These are phyloP conservation scores for Gobio occitaniae DNA, from an alignment of 2,797 vertebrate genomes.

Conservation along the genomic window DNA sequence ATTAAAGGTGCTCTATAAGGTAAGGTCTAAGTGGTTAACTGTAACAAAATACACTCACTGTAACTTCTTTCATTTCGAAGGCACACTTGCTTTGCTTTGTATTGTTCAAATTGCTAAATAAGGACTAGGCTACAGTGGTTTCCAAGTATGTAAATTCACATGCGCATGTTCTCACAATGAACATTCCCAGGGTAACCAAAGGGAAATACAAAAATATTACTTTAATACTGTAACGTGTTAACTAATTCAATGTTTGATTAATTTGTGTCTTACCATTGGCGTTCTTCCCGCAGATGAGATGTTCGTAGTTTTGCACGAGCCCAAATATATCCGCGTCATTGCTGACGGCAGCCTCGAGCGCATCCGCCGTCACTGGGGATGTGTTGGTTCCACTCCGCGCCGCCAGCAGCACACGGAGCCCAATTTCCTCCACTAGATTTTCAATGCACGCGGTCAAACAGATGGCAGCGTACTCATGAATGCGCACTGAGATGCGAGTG, in stretches of 20 bases:
- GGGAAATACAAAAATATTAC: neutral
- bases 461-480: slow-evolving; percentile 92
- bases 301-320: slow-evolving; percentile 88
- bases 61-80: neutral
- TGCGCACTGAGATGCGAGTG: slow-evolving; percentile 89
- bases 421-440: slow-evolving; percentile 86
- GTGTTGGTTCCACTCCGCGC: slow-evolving; percentile 53
- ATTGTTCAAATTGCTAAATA: neutral
- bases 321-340: slow-evolving; percentile 92
- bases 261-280: slow-evolving; percentile 83
- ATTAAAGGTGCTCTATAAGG: neutral
- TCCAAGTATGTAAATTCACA: neutral
- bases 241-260: neutral
- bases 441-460: slow-evolving; percentile 88
- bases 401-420: slow-evolving; percentile 76
- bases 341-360: slow-evolving; percentile 85
- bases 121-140: neutral
- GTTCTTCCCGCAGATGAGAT: slow-evolving; percentile 91
- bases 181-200: neutral
- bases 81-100: neutral
- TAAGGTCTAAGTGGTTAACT: neutral
- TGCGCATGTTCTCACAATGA: too few relatives aligned
- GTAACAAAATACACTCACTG: neutral
- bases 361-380: slow-evolving; percentile 78
- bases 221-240: neutral